Evolutionary conservation across 2,888 invertebrate species (phyloP).

Genomic region (Dyspetes luteomarginatus): DNA sequence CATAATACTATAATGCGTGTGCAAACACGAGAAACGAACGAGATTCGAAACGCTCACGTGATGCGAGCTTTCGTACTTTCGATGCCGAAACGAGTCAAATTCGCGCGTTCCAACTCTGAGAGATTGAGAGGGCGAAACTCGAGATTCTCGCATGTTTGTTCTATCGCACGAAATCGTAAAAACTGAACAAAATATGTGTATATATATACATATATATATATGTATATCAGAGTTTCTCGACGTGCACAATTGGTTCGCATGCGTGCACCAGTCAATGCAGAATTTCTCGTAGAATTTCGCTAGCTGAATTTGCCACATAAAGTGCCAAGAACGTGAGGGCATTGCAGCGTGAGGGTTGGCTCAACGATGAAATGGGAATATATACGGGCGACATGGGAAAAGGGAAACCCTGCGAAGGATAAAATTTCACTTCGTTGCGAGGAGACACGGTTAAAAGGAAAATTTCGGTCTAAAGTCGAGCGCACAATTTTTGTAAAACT

Average conservation of each 20-base stretch:
- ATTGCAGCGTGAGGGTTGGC: conserved; percentile 6
- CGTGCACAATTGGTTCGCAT: conserved; percentile 13
- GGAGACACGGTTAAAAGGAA: conserved; percentile 1
- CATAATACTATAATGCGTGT: conserved; percentile 1
- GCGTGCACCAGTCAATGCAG: conserved; percentile 19
- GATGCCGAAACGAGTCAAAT: conserved; percentile 8
- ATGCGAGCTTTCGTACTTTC: conserved; percentile 9
- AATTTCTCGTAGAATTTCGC: conserved; percentile 1
- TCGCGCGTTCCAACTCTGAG: not conserved
- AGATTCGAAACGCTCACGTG: not conserved
- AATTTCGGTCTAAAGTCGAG: conserved; percentile 53
- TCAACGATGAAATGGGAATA: conserved; percentile 1
- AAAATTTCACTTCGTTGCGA: conserved; percentile 48
- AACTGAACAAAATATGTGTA: conserved; percentile 32
- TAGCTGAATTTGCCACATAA: not conserved
- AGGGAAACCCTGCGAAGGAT: conserved; percentile 21
- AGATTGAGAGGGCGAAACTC: not conserved
- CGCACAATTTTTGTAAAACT: conserved; percentile 46
- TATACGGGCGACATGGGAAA: conserved; percentile 1
- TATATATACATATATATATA: not conserved
- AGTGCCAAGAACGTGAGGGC: conserved; percentile 26
- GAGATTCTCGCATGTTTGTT: conserved; percentile 53
- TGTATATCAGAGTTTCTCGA: not conserved
- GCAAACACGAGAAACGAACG: conserved; percentile 21
- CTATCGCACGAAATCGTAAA: conserved; percentile 61